Evolutionary conservation across 2,888 invertebrate species (phyloP), one percentile per base, ranked within the genome.

Genomic region (Sinelater perroti): DNA sequence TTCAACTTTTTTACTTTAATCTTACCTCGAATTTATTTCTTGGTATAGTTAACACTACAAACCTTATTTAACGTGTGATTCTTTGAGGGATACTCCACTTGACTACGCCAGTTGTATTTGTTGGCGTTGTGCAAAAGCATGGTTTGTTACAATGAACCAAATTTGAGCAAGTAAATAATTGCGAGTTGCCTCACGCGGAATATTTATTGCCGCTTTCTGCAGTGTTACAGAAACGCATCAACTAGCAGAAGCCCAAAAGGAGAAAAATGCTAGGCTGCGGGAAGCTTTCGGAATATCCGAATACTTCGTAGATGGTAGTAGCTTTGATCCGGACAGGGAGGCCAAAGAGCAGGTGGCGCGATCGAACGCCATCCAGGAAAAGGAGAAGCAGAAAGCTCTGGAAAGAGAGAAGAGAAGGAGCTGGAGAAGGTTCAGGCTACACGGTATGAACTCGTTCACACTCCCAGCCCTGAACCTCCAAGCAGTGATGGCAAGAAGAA

Each of bases 221-320:
- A 95, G 95, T 80, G 94, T 94, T 61, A 92, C 92, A 61, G 97
- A 96, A 76, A 96, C 95, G 38, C 97, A 98, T 82, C 94, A 96
- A 78, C 88, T 95, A 64, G 97, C 97, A 1, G 95, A 95, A 78
- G 96, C 97, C 16, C 96, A 96, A 77, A 92, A 93, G 73, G 93
- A 94, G 79, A 97, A 97, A 80, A 97, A 97, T 83, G 93, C 93
- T 1, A 88, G 90, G 53, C 82, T 97, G 60, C 88, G 95, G 50
- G 93, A 94, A 76, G 97, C 97, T 3, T 97, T 97, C 78, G 96
- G 97, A 54, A 94, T 98, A 68, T 91, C 93, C 18, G 91, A 94
- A 69, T 90, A 88, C 72, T 97, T 96, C 81, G 92, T 95, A 52
- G 96, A 96, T 78, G 97, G 97, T 63, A 90, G 91, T 73, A 93